Base-by-base conservation (phyloP, 2,113 vertebrate species). In the Campylomormyrus numenius region DNA sequence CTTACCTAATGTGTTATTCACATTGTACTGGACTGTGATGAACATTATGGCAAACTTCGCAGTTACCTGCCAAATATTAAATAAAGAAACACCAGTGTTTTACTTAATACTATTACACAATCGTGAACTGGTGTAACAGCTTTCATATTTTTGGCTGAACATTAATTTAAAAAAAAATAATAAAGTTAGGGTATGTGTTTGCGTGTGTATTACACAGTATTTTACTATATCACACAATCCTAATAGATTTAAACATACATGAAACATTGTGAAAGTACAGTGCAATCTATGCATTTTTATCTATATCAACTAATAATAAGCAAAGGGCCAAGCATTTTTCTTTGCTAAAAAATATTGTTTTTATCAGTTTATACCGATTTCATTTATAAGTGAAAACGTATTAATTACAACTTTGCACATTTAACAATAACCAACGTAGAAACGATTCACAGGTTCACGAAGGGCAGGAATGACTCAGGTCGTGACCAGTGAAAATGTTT, bases 21-120 rank as follows among this genome's bases (percentile, higher is more conserved):
- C 96, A 89, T 97, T 97, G 93, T 97, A 96, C 93, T 97, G 97
- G 90, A 97, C 94, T 86, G 96, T 96, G 93, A 97, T 95, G 94
- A 97, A 97, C 95, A 96, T 96, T 91, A 96, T 94, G 89, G 95
- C 92, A 52, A 94, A 95, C 92, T 96, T 97, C 45, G 96, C 95
- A 45, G 96, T 95, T 88, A 94, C 95, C 97, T 97, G 92, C 21
- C 94, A 93, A n/a, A 90, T 90, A 92, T 90, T 50, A 58, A 91
- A 88, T 56, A 2, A 91, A 13, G 24, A 21, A 83, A 50, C 15
- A 48, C 46, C 3, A 39, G 74, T 88, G 7, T 8, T 58, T 21
- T 50, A 87, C 13, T 21, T 21, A 58, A 42, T 39, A 58, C 31
- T 19, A 62, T 58, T 62, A 24, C 7, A 88, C 35, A 45, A 88